Conservation (phyloP, 2,113 vertebrate species). For the Tychaedon coryphoeus region DNA sequence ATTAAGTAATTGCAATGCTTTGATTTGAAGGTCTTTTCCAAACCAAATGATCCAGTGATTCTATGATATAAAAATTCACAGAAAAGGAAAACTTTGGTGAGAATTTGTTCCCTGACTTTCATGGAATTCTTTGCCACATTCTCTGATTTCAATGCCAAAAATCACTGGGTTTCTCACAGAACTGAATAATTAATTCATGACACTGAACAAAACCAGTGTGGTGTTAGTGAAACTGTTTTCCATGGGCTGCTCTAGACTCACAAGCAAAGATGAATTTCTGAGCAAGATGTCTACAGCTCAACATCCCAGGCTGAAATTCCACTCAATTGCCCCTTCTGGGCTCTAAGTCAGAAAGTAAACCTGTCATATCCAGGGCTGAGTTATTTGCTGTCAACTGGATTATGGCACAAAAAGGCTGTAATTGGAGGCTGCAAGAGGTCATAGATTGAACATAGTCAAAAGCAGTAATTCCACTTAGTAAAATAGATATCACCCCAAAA, state of each 20-base stretch:
- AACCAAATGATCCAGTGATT: background rate
- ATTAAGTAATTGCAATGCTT: background rate
- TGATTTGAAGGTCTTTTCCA: background rate
- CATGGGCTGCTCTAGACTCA: background rate
- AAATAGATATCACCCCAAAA: slow-evolving; percentile 30
- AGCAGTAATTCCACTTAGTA: slow-evolving; percentile 36
- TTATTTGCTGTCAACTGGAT: slow-evolving; percentile 28
- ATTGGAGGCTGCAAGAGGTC: slow-evolving; percentile 10
- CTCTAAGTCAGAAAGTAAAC: slow-evolving; percentile 5
- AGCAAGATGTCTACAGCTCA: background rate
- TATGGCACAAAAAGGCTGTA: background rate
- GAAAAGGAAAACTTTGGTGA: background rate
- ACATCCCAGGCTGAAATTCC: background rate
- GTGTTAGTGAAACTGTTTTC: background rate
- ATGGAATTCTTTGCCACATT: background rate
- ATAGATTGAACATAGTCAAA: slow-evolving; percentile 31
- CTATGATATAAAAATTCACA: background rate
- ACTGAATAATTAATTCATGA: background rate
- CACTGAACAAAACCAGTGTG: background rate
- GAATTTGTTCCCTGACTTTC: background rate
- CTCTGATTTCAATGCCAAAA: background rate
- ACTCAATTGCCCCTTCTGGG: background rate
- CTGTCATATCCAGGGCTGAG: background rate
- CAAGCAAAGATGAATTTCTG: background rate
- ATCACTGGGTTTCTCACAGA: background rate